Evolutionary conservation across 2,888 invertebrate genomes (phyloP), one percentile per base, ranked within the genome.

Genomic region (Cetonia aurata): DNA sequence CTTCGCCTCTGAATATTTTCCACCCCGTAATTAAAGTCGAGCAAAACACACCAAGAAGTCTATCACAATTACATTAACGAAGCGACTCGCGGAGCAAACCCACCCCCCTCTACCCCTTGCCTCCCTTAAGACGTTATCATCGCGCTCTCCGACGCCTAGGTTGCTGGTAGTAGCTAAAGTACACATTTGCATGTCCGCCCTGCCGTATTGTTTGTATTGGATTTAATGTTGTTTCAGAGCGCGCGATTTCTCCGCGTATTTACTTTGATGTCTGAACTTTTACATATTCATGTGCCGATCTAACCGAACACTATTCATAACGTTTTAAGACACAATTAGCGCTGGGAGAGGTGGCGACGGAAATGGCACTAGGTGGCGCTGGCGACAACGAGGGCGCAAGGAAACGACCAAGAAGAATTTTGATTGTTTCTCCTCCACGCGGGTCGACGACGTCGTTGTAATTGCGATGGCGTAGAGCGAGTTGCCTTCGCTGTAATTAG

Each of bases 31-130:
- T 73, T 73, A 69, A 72, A 74, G 68, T 62, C 50, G 53, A 69
- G 67, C 73, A 74, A 72, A 72, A 74, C 72, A 70, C 72, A 69
- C 73, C 75, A 72, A 73, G 74, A 71, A 74, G 72, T 74, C 70
- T 73, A 75, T 73, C 71, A 71, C 74, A 74, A 74, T 74, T 73
- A 70, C 73, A 73, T 74, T 75, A 62, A 50, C 62, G 48, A 62
- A 48, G 31, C 62, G 17, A 41, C 37, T 42, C 13, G 2, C 37
- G 37, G 37, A 37, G 37, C 37, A 37, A 37, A 37, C 37, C 6
- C 37, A 8, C 37, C 10, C 37, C 37, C 37, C 37, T 37, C 37
- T 37, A 4, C 8, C 8, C 8, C 37, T 10, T 8, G 9, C 1
- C 37, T 8, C 37, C 37, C 9, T 37, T 8, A 37, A 37, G 37